Evolutionary conservation across 2,113 vertebrate species (phyloP).

Genomic region (Saccopteryx leptura): DNA sequence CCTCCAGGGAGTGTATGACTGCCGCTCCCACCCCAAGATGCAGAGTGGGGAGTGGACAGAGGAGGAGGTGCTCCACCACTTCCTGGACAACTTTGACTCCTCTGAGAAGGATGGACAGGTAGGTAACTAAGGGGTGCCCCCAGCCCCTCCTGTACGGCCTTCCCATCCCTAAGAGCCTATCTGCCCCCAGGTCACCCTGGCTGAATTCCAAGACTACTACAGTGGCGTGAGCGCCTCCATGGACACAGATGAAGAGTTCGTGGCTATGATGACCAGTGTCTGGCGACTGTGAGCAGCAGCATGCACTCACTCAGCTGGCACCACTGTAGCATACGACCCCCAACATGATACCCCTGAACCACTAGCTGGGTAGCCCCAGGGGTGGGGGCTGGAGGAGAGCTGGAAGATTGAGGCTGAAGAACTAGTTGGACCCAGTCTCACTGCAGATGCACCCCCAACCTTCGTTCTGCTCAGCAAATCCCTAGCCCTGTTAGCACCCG

Average conservation of each 20-base stretch:
- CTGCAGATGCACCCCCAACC: neutral
- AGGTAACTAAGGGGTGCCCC: accelerated
- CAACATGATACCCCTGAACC: neutral
- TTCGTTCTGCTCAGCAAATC: neutral
- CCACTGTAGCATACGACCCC: neutral
- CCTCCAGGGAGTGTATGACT: conserved; percentile 87
- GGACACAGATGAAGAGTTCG: conserved; percentile 88
- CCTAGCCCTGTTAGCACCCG: neutral
- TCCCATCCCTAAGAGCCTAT: accelerated
- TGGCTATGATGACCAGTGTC: conserved; percentile 88
- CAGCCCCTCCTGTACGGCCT: accelerated
- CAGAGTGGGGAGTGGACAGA: conserved; percentile 88
- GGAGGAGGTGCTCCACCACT: conserved; percentile 86
- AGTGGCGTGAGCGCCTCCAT: conserved; percentile 88
- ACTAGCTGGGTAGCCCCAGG: neutral
- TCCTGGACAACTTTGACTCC: conserved; percentile 89
- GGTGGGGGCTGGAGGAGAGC: neutral
- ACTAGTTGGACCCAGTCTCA: neutral
- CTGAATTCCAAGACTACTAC: conserved; percentile 90
- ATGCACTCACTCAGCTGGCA: accelerated
- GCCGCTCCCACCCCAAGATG: conserved; percentile 87
- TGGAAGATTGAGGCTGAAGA: neutral
- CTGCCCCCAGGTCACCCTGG: conserved; percentile 86
- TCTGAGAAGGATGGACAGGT: conserved; percentile 89
- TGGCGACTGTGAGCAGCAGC: conserved; percentile 85